These are phyloP conservation scores for Eupithecia insigniata DNA, from an alignment of 2,888 invertebrate species.

Conservation along the genomic window DNA sequence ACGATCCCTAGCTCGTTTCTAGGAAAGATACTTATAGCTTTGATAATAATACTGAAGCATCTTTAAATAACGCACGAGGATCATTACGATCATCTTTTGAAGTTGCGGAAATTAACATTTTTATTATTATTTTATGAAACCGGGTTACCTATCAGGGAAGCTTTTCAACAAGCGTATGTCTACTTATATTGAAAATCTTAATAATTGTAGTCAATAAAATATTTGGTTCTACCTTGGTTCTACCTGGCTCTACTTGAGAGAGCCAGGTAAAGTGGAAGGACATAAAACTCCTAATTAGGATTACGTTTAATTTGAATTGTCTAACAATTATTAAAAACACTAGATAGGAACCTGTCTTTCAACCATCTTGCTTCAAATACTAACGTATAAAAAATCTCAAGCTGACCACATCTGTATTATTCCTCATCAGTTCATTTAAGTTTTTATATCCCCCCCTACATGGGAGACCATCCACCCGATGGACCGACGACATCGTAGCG, in stretches of 20 bases:
- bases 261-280: no score
- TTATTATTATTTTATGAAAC: slow-evolving; percentile 1
- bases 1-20: neutral
- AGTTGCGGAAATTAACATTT: neutral
- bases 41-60: neutral
- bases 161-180: neutral
- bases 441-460: no score
- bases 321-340: neutral
- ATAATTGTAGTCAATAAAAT: neutral
- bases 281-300: neutral
- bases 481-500: no score
- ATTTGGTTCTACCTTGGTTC: neutral
- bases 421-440: no score
- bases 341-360: neutral
- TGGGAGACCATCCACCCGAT: no score
- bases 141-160: neutral
- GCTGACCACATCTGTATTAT: neutral
- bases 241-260: neutral
- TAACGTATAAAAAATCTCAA: neutral
- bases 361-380: neutral
- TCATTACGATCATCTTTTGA: neutral
- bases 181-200: neutral
- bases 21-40: neutral
- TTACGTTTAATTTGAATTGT: neutral
- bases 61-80: neutral